Percentiles rank a stretch among this genome's conserved stretches.
These are phyloP conservation scores for Sphaerodactylus townsendi DNA, from an alignment of 2,113 vertebrate genomes.

Conservation along the genomic window DNA sequence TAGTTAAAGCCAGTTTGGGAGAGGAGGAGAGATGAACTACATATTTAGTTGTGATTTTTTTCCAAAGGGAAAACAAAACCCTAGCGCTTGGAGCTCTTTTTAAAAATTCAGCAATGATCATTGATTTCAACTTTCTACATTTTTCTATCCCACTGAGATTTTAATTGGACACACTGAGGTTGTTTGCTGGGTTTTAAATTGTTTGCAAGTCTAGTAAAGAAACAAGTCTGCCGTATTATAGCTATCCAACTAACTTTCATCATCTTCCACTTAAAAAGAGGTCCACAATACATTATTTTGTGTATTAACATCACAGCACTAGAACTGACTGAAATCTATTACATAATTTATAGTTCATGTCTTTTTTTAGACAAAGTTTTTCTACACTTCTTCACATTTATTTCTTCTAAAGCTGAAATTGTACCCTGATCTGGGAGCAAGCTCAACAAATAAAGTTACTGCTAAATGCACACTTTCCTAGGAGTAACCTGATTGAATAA, in stretches of 20 bases:
- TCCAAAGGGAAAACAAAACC: background rate
- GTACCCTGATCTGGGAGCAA: too few species aligned
- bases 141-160: background rate
- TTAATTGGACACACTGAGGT: background rate
- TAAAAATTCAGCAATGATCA: background rate
- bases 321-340: constrained; percentile 54
- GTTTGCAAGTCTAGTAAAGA: background rate
- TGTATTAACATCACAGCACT: constrained; percentile 37
- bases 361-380: constrained; percentile 45
- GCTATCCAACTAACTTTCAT: constrained; percentile 22
- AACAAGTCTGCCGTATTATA: constrained; percentile 21
- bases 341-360: constrained; percentile 51
- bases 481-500: too few species aligned
- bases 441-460: too few species aligned
- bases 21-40: too few species aligned
- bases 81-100: background rate
- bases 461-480: too few species aligned
- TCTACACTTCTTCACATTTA: constrained; percentile 44
- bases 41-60: too few species aligned
- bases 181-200: constrained; percentile 6
- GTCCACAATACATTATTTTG: constrained; percentile 29
- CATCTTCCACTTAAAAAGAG: constrained; percentile 35
- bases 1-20: background rate
- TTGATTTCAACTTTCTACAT: background rate
- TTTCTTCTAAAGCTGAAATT: constrained; percentile 14